Evolutionary conservation across 2,888 invertebrate genomes (phyloP), one percentile per base, ranked within the genome.

Genomic region (Mallateleia sp.): DNA sequence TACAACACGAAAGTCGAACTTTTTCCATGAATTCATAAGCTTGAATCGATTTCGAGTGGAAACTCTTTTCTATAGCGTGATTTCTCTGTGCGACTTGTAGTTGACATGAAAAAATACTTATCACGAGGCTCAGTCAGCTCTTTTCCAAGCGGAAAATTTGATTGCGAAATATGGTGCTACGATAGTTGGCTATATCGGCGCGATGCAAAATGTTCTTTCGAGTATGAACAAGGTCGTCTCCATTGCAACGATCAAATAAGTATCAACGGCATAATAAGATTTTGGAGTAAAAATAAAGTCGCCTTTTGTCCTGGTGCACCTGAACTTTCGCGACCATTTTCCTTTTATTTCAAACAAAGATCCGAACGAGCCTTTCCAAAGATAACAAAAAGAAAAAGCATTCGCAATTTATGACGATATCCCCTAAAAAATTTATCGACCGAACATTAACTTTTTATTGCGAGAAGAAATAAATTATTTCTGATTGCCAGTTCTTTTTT

Each of bases 61-160:
- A 56, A 24, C 28, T 56, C 11, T n/a, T 56, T 56, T 42, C 18
- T 11, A 50, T 50, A 15, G 47, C 47, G 28, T 38, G 66, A 77
- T 56, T 67, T 52, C 42, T 24, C 15, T 24, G 20, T 42, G 45
- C 7, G 14, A 67, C 28, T 38, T 52, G 47, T 38, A n/a, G n/a
- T n/a, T n/a, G n/a, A n/a, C n/a, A n/a, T n/a, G n/a, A 66, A 62
- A 62, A 79, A 79, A 71, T 62, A 28, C 58, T 71, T 69, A 69
- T 79, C 71, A 58, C 18, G 20, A 52, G 47, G 45, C 62, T 54
- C 25, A 54, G 62, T 79, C 79, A 71, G 62, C 69, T 71, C 54
- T 45, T 79, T 78, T 62, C 62, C 18, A 79, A 79, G 71, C 52
- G 79, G 71, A 79, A 71, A 79, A 71, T 71, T 79, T 79, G 60